Evolutionary conservation across 2,113 vertebrate genomes (phyloP).

Genomic region (Hypanus sabinus): DNA sequence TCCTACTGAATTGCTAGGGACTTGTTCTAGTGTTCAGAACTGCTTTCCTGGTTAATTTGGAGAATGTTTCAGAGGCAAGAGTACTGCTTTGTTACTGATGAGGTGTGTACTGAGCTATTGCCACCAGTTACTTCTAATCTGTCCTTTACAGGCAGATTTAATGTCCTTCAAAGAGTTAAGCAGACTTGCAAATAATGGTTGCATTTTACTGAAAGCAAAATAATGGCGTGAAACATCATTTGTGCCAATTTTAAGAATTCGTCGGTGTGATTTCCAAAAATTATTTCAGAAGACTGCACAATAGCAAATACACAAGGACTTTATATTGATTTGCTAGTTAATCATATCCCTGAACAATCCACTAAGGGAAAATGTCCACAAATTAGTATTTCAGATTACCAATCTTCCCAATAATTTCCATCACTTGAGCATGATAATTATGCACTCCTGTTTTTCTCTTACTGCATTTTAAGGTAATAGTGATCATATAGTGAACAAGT

Average conservation of each 20-base stretch:
- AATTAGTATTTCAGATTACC: background rate
- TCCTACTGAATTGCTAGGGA: background rate
- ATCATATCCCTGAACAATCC: background rate
- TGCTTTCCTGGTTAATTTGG: background rate
- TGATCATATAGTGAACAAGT: constrained; percentile 33
- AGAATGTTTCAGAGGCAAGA: background rate
- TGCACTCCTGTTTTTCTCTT: constrained; percentile 8
- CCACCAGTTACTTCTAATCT: background rate
- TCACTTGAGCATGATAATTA: background rate
- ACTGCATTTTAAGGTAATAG: constrained; percentile 14
- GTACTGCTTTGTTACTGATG: background rate
- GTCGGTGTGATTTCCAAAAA: background rate
- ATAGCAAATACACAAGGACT: background rate
- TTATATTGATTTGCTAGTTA: background rate
- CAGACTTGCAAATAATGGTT: background rate
- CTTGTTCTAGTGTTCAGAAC: background rate
- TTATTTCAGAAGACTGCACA: background rate
- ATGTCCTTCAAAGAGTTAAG: background rate
- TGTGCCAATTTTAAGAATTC: background rate
- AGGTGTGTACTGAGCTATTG: background rate
- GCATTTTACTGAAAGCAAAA: background rate
- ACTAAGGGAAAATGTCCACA: background rate
- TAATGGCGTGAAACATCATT: background rate
- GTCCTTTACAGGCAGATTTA: background rate
- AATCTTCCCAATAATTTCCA: background rate